Percentiles rank a stretch among this genome's conserved stretches.
These are phyloP conservation scores for Columbina picui DNA, from an alignment of 2,113 vertebrate genomes.

Conservation along the genomic window DNA sequence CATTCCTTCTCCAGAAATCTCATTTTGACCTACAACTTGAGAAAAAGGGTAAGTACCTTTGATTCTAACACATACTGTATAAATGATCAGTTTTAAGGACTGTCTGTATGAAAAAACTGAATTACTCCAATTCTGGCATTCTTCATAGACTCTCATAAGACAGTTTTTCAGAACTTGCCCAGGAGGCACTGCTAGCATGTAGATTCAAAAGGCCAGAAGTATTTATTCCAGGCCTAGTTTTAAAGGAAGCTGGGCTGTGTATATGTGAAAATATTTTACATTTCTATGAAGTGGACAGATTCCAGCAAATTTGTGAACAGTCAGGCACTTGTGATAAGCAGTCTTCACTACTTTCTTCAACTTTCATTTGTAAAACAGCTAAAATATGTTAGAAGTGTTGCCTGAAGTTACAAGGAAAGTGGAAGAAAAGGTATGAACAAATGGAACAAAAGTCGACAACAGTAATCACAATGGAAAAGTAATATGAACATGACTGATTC, in stretches of 20 bases:
- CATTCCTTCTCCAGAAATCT: constrained; percentile 95
- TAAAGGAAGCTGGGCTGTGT: background rate
- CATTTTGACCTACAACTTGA: constrained; percentile 94
- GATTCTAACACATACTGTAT: background rate
- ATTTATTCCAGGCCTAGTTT: background rate
- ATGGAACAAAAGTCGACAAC: background rate
- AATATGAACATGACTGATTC: background rate
- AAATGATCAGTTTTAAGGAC: background rate
- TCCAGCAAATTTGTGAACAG: background rate
- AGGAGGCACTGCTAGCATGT: background rate
- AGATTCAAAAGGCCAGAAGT: background rate
- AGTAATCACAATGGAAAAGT: background rate
- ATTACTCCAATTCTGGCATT: background rate
- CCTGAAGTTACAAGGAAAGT: background rate
- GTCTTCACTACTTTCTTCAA: background rate
- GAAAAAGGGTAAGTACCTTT: constrained; percentile 87
- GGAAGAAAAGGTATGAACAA: background rate
- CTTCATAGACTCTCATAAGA: background rate
- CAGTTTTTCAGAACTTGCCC: background rate
- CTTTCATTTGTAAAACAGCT: background rate
- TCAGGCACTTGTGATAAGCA: background rate
- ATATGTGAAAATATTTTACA: background rate
- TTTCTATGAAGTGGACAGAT: background rate
- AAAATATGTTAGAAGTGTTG: background rate
- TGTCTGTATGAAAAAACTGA: background rate